These are phyloP conservation scores for Epirrhoe alternata DNA, from an alignment of 2,888 invertebrate genomes.

Conservation along the genomic window DNA sequence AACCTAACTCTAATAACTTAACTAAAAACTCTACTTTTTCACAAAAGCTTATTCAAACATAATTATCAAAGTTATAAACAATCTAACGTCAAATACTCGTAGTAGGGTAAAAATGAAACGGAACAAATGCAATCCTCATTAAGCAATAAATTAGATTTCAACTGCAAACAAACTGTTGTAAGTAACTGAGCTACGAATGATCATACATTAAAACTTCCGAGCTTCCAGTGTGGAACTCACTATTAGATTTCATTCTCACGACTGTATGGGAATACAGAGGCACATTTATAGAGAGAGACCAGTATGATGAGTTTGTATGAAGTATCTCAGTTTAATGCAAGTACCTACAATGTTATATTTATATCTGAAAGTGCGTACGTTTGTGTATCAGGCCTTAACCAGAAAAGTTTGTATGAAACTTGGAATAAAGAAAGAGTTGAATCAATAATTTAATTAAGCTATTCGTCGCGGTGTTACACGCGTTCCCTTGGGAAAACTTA, in stretches of 20 bases:
- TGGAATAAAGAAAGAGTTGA: no score
- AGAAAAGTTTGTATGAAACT: no score
- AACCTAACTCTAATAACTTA: no score
- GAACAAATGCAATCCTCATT: not conserved
- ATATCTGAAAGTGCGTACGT: no score
- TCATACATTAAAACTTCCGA: conserved; percentile 36
- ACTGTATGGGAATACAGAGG: conserved; percentile 18
- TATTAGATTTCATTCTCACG: conserved; percentile 41
- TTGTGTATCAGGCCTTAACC: no score
- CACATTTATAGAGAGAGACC: not conserved
- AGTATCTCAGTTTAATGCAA: no score
- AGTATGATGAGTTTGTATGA: not conserved
- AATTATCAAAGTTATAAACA: not conserved
- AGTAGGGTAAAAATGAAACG: not conserved
- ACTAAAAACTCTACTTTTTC: no score
- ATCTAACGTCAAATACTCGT: not conserved
- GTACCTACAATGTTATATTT: no score
- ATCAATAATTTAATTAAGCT: no score
- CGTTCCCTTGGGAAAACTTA: no score
- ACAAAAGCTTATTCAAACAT: no score
- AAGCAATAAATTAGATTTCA: conserved; percentile 12
- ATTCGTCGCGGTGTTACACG: no score
- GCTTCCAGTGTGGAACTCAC: conserved; percentile 29
- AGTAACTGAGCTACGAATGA: conserved; percentile 16
- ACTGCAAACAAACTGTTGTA: conserved; percentile 6